Evolutionary conservation across 2,888 invertebrate species (phyloP).

Genomic region (Tetranychus piercei): DNA sequence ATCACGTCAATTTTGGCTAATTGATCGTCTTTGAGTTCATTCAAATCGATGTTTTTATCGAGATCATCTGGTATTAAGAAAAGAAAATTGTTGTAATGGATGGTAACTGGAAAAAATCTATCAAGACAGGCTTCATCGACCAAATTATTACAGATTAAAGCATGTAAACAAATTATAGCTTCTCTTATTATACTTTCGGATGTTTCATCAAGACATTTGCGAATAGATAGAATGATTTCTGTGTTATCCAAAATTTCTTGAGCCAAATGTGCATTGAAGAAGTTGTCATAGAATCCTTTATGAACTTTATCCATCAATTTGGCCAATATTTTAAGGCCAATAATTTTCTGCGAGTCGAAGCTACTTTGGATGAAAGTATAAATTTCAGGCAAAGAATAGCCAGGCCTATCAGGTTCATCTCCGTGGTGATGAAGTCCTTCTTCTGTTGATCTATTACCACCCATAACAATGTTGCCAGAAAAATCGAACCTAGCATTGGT

Average conservation of each 20-base stretch:
- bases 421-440: constrained; percentile 21
- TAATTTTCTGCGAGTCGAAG: constrained; percentile 18
- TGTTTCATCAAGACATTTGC: constrained; percentile 18
- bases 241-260: constrained; percentile 17
- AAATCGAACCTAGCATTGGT: constrained; percentile 19
- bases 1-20: constrained; percentile 17
- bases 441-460: constrained; percentile 13
- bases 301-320: constrained; percentile 16
- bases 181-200: constrained; percentile 15
- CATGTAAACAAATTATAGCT: constrained; percentile 18
- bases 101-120: constrained; percentile 15
- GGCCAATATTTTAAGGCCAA: constrained; percentile 19
- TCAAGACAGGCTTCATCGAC: constrained; percentile 21
- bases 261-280: constrained; percentile 16
- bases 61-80: neutral
- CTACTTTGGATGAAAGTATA: constrained; percentile 19
- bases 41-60: constrained; percentile 11
- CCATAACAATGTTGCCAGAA: constrained; percentile 14
- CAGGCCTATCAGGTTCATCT: constrained; percentile 18
- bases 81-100: neutral
- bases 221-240: constrained; percentile 13
- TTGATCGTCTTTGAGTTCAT: constrained; percentile 18
- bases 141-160: constrained; percentile 20
- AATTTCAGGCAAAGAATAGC: constrained; percentile 21
- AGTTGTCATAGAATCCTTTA: constrained; percentile 18